These are phyloP conservation scores for Anarhynchus alexandrinus DNA, from an alignment of 2,113 vertebrate species.

Conservation along the genomic window DNA sequence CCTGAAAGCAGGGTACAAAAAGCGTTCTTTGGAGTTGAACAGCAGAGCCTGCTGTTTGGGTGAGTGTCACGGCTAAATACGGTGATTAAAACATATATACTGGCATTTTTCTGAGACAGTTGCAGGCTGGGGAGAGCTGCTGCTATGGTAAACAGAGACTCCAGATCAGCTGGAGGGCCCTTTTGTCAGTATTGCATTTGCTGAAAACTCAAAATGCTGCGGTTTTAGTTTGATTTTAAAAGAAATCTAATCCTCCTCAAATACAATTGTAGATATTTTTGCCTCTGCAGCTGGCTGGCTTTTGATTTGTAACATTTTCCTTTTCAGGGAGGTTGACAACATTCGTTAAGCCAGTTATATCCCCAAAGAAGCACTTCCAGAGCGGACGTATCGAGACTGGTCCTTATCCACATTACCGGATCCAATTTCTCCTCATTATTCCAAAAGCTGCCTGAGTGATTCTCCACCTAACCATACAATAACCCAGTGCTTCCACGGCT, in stretches of 20 bases:
- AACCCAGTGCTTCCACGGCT: background rate
- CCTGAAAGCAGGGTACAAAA: background rate
- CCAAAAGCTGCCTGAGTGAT: background rate
- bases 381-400: background rate
- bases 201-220: background rate
- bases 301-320: background rate
- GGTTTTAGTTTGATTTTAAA: background rate
- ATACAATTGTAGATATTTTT: background rate
- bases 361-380: background rate
- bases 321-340: background rate
- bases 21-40: background rate
- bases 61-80: background rate
- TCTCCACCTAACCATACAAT: background rate
- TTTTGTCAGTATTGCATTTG: background rate
- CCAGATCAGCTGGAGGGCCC: background rate
- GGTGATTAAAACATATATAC: background rate
- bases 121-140: background rate
- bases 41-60: slow-evolving; percentile 14
- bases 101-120: background rate
- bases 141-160: background rate
- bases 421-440: background rate
- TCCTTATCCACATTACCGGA: background rate
- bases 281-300: background rate
- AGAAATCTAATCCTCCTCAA: background rate
- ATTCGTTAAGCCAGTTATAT: background rate